Conservation (phyloP, 1,140 invertebrate genomes). For the Melanaphis sacchari region DNA sequence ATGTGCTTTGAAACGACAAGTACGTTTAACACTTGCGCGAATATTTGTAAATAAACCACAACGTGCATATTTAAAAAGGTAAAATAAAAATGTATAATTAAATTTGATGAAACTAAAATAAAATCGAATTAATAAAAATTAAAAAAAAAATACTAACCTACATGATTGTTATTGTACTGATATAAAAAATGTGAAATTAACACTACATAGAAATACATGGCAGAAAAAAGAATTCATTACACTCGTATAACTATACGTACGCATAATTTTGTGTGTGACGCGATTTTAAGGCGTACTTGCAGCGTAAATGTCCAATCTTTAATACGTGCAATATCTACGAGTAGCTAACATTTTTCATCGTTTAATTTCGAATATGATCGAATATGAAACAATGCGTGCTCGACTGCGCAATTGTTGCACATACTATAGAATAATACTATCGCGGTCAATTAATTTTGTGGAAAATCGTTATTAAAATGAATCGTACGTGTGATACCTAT, state of each 20-base stretch:
- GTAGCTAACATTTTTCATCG: neutral
- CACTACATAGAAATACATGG: neutral
- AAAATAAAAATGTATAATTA: neutral
- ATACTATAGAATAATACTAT: neutral
- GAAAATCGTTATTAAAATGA: neutral
- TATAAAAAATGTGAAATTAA: neutral
- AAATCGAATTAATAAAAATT: neutral
- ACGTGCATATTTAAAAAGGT: neutral
- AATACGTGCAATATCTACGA: conserved; percentile 5
- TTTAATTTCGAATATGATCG: neutral
- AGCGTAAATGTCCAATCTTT: neutral
- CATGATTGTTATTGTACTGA: neutral
- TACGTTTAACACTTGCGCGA: neutral
- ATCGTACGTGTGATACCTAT: neutral
- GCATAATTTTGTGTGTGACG: neutral
- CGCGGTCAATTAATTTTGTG: neutral
- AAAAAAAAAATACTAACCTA: neutral
- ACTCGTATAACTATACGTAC: neutral
- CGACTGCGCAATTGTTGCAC: neutral
- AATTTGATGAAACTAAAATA: neutral
- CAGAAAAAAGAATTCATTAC: neutral
- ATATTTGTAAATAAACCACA: neutral
- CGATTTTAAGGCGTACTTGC: neutral
- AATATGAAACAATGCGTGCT: neutral
- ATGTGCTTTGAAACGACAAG: neutral